phyloP scores from a whole-genome alignment of 2,113 vertebrate species.

The Atractosteus spatula region DNA sequence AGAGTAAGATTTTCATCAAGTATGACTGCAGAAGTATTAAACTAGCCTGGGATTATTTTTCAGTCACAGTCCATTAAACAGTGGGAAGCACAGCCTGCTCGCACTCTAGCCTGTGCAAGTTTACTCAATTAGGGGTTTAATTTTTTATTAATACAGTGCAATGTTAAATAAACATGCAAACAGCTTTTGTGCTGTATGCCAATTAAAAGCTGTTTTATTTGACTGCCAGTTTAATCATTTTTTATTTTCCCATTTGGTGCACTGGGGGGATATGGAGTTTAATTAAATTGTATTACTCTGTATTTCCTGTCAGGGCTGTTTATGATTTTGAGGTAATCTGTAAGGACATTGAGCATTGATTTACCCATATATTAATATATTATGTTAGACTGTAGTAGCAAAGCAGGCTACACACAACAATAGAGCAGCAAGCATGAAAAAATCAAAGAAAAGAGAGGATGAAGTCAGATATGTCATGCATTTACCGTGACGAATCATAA shows the following conservation, averaged over 20 bases:
- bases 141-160: constrained; percentile 46
- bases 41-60: constrained; percentile 48
- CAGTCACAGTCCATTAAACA: constrained; percentile 50
- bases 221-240: constrained; percentile 44
- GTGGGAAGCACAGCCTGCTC: constrained; percentile 34
- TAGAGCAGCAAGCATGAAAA: constrained; percentile 30
- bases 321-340: constrained; percentile 58
- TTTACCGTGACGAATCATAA: constrained; percentile 1
- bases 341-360: constrained; percentile 55
- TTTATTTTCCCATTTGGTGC: constrained; percentile 27
- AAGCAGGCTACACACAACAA: constrained; percentile 30
- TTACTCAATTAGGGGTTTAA: constrained; percentile 49
- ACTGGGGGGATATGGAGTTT: constrained; percentile 46
- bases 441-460: constrained; percentile 26
- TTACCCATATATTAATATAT: constrained; percentile 51
- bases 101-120: constrained; percentile 40
- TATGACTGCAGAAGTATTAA: constrained; percentile 54
- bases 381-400: constrained; percentile 28
- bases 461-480: constrained; percentile 21
- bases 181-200: constrained; percentile 42
- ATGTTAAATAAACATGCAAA: constrained; percentile 56
- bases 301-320: constrained; percentile 56
- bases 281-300: constrained; percentile 60
- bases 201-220: constrained; percentile 59
- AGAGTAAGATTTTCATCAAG: constrained; percentile 43